Conservation (phyloP, 1,140 invertebrate species). For the Helicorthomorpha holstii region DNA sequence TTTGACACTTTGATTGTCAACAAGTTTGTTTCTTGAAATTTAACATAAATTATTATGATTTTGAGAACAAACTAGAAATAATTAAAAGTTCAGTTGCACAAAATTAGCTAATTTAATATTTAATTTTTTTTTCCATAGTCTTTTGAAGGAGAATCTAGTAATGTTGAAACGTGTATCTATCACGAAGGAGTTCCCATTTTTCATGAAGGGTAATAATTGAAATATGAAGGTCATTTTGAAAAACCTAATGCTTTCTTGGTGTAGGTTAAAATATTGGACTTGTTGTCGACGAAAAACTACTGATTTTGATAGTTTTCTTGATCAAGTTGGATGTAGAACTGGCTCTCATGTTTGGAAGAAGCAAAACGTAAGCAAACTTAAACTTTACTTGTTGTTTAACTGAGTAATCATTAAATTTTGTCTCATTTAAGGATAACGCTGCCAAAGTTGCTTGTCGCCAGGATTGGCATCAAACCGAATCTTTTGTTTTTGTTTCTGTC, state of each 20-base stretch:
- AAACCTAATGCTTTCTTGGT: slow-evolving; percentile 8
- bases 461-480: slow-evolving; percentile 84
- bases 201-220: slow-evolving; percentile 56
- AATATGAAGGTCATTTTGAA: background rate
- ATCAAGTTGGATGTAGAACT: slow-evolving; percentile 61
- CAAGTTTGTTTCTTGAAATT: background rate
- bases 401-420: slow-evolving; percentile 19
- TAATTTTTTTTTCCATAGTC: slow-evolving; percentile 24
- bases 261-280: slow-evolving; percentile 86
- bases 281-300: slow-evolving; percentile 87
- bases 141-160: slow-evolving; percentile 46
- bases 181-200: slow-evolving; percentile 87
- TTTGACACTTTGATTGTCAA: background rate
- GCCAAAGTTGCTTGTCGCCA: slow-evolving; percentile 57
- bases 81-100: background rate
- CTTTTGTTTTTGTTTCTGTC: slow-evolving; percentile 62
- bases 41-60: too few species aligned
- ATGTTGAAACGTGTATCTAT: slow-evolving; percentile 49
- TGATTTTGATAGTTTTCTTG: slow-evolving; percentile 80
- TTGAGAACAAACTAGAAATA: too few species aligned
- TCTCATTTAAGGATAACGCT: slow-evolving; percentile 24
- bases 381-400: slow-evolving; percentile 16
- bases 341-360: slow-evolving; percentile 78
- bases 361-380: slow-evolving; percentile 8
- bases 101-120: slow-evolving; percentile 2